Percentiles rank a stretch among this genome's conserved stretches.
Conservation (phyloP, 1,140 invertebrate genomes). For the Elymnias hypermnestra region DNA sequence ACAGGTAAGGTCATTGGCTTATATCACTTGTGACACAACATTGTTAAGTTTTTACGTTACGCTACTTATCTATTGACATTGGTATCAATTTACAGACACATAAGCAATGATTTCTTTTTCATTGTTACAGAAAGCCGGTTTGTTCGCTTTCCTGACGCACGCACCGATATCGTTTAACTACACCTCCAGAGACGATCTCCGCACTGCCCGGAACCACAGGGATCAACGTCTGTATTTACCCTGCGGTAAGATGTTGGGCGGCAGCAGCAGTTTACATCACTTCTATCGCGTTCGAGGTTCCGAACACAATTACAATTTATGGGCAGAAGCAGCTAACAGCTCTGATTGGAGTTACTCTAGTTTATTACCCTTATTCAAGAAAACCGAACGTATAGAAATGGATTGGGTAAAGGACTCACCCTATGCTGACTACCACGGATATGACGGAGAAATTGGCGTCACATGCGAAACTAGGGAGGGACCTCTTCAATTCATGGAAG, state of each 20-base stretch:
- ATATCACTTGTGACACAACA: too few relatives aligned
- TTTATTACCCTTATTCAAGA: slow-evolving; percentile 47
- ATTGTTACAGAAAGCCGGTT: background rate
- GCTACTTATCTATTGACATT: too few relatives aligned
- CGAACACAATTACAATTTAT: slow-evolving; percentile 77
- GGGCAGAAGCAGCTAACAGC: slow-evolving; percentile 75
- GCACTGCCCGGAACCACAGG: slow-evolving; percentile 78
- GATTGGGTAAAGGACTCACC: slow-evolving; percentile 5
- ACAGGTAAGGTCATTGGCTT: background rate
- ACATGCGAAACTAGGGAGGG: slow-evolving; percentile 5
- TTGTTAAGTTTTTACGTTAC: too few relatives aligned
- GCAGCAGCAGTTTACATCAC: slow-evolving; percentile 83
- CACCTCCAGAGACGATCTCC: slow-evolving; percentile 79
- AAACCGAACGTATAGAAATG: slow-evolving; percentile 28
- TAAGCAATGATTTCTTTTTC: background rate
- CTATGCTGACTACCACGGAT: slow-evolving; percentile 1
- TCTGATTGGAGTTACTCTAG: slow-evolving; percentile 84
- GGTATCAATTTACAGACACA: too few relatives aligned
- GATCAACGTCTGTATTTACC: slow-evolving; percentile 79
- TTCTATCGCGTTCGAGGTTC: slow-evolving; percentile 83
- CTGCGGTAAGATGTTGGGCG: slow-evolving; percentile 81
- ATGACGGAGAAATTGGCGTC: background rate
- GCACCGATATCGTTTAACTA: slow-evolving; percentile 80
- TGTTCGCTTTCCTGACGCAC: slow-evolving; percentile 8
- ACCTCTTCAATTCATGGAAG: slow-evolving; percentile 14